Conservation (phyloP, 1,140 invertebrate species). For the Diorhabda elongata region DNA sequence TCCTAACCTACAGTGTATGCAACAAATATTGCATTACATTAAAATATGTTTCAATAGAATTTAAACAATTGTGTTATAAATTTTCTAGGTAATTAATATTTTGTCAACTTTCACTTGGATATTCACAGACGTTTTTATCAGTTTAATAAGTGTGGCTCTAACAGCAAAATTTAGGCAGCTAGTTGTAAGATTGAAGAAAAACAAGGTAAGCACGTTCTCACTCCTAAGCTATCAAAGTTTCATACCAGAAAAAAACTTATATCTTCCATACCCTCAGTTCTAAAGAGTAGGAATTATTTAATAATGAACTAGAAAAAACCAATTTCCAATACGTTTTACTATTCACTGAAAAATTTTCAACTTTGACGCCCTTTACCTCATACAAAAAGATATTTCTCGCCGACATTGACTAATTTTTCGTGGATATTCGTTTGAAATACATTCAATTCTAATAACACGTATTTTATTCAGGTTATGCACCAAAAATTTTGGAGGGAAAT, state of each 20-base stretch:
- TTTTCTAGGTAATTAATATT: constrained; percentile 52
- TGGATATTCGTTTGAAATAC: too few relatives aligned
- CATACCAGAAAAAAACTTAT: neutral
- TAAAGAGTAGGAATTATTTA: too few relatives aligned
- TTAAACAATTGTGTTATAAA: too few relatives aligned
- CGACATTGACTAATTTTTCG: too few relatives aligned
- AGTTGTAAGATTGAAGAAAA: constrained; percentile 51
- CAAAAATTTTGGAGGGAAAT: constrained; percentile 52
- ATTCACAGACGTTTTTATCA: constrained; percentile 63
- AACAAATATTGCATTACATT: too few relatives aligned
- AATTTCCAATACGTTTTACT: neutral
- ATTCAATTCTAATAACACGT: neutral
- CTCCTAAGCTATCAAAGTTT: neutral
- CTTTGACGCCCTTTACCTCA: too few relatives aligned
- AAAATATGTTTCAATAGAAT: too few relatives aligned
- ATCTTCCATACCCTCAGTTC: neutral
- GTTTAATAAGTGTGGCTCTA: constrained; percentile 56
- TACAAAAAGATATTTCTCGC: too few relatives aligned
- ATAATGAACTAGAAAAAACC: constrained; percentile 4
- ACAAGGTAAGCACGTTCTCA: constrained; percentile 22
- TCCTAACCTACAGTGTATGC: too few relatives aligned
- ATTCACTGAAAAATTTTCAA: neutral
- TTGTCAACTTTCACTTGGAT: constrained; percentile 66
- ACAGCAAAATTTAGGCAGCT: constrained; percentile 56
- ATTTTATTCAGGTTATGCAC: constrained; percentile 39